A percentile compares a stretch with the other conserved stretches of the same genome.
These are phyloP conservation scores for Syritta pipiens DNA, from an alignment of 2,888 invertebrate genomes.

Conservation along the genomic window DNA sequence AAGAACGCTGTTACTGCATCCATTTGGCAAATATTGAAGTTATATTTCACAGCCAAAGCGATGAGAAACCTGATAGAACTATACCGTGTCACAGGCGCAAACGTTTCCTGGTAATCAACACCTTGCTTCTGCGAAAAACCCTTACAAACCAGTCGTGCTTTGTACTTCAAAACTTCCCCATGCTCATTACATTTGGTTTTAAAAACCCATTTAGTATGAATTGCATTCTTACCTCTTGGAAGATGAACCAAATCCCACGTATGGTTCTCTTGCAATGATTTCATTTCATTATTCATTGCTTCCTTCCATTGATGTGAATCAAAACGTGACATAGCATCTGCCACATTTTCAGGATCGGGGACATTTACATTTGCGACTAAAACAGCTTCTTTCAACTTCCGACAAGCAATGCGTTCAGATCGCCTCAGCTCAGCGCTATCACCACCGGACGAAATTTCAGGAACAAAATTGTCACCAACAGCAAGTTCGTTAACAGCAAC, in stretches of 20 bases:
- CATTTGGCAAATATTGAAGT: constrained; percentile 14
- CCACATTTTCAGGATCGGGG: constrained; percentile 52
- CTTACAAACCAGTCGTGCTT: constrained; percentile 3
- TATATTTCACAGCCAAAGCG: constrained; percentile 5
- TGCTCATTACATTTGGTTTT: constrained; percentile 3
- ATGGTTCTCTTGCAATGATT: constrained; percentile 5
- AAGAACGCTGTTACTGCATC: constrained; percentile 15
- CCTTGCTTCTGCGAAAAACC: constrained; percentile 28
- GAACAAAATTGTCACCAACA: not conserved
- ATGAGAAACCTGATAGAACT: constrained; percentile 24
- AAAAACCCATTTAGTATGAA: constrained; percentile 22
- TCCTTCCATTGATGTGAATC: constrained; percentile 59
- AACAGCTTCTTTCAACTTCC: not conserved
- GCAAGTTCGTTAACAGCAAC: not conserved
- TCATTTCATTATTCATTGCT: constrained; percentile 66
- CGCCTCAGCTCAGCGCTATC: not conserved
- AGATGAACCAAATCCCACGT: constrained; percentile 26
- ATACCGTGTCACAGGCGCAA: constrained; percentile 23
- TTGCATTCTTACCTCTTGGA: constrained; percentile 16
- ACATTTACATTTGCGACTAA: not conserved
- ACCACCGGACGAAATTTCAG: not conserved
- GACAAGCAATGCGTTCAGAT: constrained; percentile 21
- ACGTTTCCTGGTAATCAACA: constrained; percentile 10
- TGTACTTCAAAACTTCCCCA: not conserved
- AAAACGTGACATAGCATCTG: constrained; percentile 50